These are phyloP conservation scores for Bhutanitis thaidina DNA, from an alignment of 2,888 invertebrate genomes.

Conservation along the genomic window DNA sequence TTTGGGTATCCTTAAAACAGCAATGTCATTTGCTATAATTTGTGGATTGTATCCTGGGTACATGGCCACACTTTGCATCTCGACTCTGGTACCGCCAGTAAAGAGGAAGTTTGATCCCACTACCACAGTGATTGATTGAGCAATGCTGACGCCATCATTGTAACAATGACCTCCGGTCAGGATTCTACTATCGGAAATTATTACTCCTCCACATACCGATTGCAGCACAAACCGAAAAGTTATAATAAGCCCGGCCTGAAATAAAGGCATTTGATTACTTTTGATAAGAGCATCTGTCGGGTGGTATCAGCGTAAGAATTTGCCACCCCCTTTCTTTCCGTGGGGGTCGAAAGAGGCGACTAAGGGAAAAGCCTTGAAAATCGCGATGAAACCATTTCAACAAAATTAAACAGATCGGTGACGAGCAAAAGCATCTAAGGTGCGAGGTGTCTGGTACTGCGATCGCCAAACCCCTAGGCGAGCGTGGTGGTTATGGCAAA, in stretches of 20 bases:
- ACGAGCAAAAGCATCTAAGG: too few relatives aligned
- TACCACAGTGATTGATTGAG: constrained; percentile 34
- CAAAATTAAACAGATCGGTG: too few relatives aligned
- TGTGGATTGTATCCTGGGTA: constrained; percentile 38
- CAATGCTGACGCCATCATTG: constrained; percentile 36
- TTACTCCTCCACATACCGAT: constrained; percentile 41
- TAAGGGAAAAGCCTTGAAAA: too few relatives aligned
- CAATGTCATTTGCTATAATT: constrained; percentile 41
- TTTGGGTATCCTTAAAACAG: constrained; percentile 31
- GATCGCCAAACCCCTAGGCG: too few relatives aligned
- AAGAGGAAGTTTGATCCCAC: constrained; percentile 43
- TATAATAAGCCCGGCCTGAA: constrained; percentile 42
- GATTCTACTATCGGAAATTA: constrained; percentile 35
- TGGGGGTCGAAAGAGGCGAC: too few relatives aligned
- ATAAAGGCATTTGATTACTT: not conserved
- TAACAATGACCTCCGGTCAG: constrained; percentile 45
- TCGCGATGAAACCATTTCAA: too few relatives aligned
- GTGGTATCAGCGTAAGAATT: too few relatives aligned
- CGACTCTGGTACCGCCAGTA: constrained; percentile 40
- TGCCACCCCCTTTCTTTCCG: too few relatives aligned
- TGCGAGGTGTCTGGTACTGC: too few relatives aligned
- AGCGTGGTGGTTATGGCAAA: too few relatives aligned
- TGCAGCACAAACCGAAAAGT: constrained; percentile 27
- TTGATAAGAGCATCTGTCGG: too few relatives aligned
- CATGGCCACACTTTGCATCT: constrained; percentile 28